Base-by-base conservation (phyloP, 2,797 vertebrate species). In the Acanthurus lineatus region DNA sequence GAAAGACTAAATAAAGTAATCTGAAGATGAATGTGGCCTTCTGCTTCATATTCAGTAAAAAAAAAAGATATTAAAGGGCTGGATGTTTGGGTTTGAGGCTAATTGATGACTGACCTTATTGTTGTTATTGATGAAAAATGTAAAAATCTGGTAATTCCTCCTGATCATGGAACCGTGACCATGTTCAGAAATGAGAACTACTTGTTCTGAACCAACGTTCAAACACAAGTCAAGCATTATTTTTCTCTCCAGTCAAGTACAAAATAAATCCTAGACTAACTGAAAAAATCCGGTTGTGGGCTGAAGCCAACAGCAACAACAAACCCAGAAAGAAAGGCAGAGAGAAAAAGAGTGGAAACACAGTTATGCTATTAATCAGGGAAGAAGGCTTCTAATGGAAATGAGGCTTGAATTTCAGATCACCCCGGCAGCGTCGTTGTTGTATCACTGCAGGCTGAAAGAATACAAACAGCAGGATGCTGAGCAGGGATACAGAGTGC, bases 261-360 rank as follows among this genome's bases (percentile, higher is more conserved):
- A 62, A 81, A 83, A 79, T 52, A 68, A 85, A 62, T 64, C 15
- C 32, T 2, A 1, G 17, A 76, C 60, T 75, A 73, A 58, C 69
- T 65, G 53, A 73, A 87, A 73, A 87, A 85, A 73, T 57, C 70
- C 38, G 11, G 68, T 74, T 48, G 42, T 68, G 22, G 58, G 44
- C 42, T 53, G 65, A 67, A 85, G 70, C 73, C 66, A 75, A 49
- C 51, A 79, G 52, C 77, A 28, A 73, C 52, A 79, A 79, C 42
- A 70, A 83, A 86, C 49, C 69, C n/a, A 73, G 56, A 73, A 32
- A 73, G 22, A 42, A 19, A 76, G 51, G 54, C 22, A 15, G 42
- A 12, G 25, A 38, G 44, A 69, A 52, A 38, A 14, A 63, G 42
- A 54, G 12, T 6, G 28, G 47, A 5, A 48, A 38, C 22, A 28